Percentiles rank a stretch among this genome's conserved stretches.
phyloP scores from a whole-genome alignment of 2,113 vertebrate species.

The Arizona elegans region DNA sequence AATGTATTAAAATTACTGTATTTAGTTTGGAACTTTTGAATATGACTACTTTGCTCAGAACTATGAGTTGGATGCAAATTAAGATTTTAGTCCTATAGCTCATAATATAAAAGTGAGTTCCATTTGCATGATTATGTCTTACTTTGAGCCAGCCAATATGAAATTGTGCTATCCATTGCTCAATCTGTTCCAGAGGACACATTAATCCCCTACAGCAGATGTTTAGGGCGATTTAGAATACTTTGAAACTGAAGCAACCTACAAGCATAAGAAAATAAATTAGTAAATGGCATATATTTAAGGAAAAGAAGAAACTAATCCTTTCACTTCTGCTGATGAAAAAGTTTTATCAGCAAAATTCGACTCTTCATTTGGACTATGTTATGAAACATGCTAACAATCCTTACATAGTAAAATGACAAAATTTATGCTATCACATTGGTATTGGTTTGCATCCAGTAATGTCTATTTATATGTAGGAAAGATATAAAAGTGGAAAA shows the following conservation, averaged over 20 bases:
- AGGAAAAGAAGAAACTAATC: background rate
- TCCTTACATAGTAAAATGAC: background rate
- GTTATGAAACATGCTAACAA: background rate
- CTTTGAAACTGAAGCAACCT: background rate
- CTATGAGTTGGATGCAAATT: background rate
- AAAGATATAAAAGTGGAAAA: background rate
- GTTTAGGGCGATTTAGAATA: background rate
- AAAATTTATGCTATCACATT: background rate
- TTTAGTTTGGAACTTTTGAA: background rate
- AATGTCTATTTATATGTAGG: background rate
- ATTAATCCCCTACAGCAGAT: background rate
- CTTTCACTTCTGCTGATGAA: background rate
- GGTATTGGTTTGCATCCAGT: background rate
- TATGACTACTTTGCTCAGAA: background rate
- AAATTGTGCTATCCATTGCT: background rate
- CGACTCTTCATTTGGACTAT: background rate
- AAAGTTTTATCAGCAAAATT: background rate
- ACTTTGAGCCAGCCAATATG: background rate
- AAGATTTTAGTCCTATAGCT: background rate
- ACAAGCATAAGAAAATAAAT: background rate
- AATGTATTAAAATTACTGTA: slow-evolving; percentile 7
- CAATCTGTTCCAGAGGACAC: background rate
- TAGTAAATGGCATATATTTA: background rate
- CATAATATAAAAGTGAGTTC: background rate
- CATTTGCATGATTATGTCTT: background rate